Evolutionary conservation across 2,113 vertebrate genomes (phyloP).

Genomic region (Hystrix brachyura): DNA sequence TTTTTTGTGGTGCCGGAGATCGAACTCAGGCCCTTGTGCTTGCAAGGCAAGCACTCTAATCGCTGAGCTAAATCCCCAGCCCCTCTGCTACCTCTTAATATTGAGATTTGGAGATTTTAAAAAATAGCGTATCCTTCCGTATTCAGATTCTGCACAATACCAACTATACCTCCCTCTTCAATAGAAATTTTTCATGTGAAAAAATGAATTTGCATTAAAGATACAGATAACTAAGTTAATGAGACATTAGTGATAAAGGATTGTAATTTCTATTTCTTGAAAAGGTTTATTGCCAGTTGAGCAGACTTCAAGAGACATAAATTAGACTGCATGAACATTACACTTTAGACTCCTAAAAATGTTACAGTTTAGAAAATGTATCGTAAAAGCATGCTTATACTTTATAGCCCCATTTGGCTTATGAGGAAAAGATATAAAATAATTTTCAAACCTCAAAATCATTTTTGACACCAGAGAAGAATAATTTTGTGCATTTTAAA

Average conservation of each 20-base stretch:
- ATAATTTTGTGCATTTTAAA: slow-evolving; percentile 35
- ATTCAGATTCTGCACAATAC: not conserved
- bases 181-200: not conserved
- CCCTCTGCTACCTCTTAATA: not conserved
- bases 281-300: slow-evolving; percentile 65
- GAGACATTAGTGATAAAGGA: slow-evolving; percentile 44
- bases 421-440: slow-evolving; percentile 29
- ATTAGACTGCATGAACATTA: slow-evolving; percentile 62
- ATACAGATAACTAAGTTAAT: slow-evolving; percentile 60
- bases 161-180: not conserved
- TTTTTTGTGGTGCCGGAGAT: too few species aligned
- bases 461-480: slow-evolving; percentile 41
- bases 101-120: not conserved
- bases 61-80: too few species aligned
- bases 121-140: not conserved
- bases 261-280: slow-evolving; percentile 63
- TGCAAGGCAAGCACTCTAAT: too few species aligned
- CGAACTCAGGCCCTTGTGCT: too few species aligned
- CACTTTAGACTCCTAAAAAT: slow-evolving; percentile 50
- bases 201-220: slow-evolving; percentile 59
- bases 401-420: slow-evolving; percentile 2
- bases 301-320: slow-evolving; percentile 43
- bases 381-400: slow-evolving; percentile 25
- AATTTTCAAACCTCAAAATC: slow-evolving; percentile 46
- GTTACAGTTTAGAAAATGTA: slow-evolving; percentile 51